Evolutionary conservation across 1,140 invertebrate species (phyloP), one percentile per base, ranked within the genome.

Genomic region (Contarinia nasturtii): DNA sequence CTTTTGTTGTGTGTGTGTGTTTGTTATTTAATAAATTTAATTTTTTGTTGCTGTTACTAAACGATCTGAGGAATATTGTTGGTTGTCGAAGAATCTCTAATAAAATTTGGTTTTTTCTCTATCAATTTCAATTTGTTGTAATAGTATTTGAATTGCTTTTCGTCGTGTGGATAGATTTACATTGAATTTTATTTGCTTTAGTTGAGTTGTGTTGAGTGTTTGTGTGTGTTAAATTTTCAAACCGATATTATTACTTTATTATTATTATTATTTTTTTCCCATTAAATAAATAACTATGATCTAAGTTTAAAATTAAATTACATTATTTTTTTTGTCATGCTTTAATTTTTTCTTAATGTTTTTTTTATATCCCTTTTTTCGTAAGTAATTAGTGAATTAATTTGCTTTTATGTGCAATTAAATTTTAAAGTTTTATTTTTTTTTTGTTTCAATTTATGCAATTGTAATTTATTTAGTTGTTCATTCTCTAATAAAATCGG

Each of bases 201-300:
- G 17, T 43, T 43, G 14, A 18, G 14, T 43, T 44, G 19, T 44
- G n/a, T 44, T 15, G 18, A 21, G 17, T 44, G 17, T 44, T 44
- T 33, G 14, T 20, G 18, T 22, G 7, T 44, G 15, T 19, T n/a
- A 15, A 22, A 33, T 44, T 53, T 48, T 52, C 47, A 38, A 47
- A 22, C 18, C n/a, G n/a, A 5, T 40, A 40, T 40, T 15, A 40
- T 15, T 36, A 10, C 10, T 10, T 36, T 36, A 10, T 15, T 40
- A 40, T 40, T 15, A 40, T 7, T 40, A 7, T 40, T 5, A 7
- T 15, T 7, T 40, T 40, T 40, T 40, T 40, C 7, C 38, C n/a
- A 40, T 40, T 19, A 19, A 15, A 40, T 15, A 15, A 15, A 15
- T 15, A 15, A 15, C 18, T 40, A 15, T 40, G 18, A 7, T 14